A percentile compares a stretch with the other conserved stretches of the same genome.
These are phyloP conservation scores for Bombus balteatus DNA, from an alignment of 1,140 invertebrate genomes.

Conservation along the genomic window DNA sequence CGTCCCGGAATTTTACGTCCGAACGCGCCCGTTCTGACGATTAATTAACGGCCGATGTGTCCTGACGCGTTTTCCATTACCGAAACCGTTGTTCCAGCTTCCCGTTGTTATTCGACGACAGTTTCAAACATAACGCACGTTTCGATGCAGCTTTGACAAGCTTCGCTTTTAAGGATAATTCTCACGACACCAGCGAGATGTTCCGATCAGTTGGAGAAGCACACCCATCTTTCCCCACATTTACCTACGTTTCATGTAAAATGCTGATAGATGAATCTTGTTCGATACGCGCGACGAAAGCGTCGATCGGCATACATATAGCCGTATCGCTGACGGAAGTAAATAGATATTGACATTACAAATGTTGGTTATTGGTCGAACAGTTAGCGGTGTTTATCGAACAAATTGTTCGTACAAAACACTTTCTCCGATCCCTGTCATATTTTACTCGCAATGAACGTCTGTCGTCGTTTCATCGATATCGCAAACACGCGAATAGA, in stretches of 20 bases:
- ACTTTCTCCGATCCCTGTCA: background rate
- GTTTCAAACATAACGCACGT: background rate
- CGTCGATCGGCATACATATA: background rate
- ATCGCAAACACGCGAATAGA: background rate
- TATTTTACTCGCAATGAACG: slow-evolving; percentile 18
- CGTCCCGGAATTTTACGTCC: background rate
- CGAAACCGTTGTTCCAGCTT: background rate
- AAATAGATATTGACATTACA: background rate
- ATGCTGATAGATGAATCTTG: background rate
- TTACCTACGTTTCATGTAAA: background rate
- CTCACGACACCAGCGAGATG: rapidly evolving
- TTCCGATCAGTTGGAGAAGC: background rate
- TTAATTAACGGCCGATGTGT: background rate
- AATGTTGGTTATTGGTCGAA: slow-evolving; percentile 16
- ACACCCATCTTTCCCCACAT: background rate
- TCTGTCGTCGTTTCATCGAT: slow-evolving; percentile 3
- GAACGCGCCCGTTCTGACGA: background rate
- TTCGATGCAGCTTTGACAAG: background rate
- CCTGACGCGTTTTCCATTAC: background rate
- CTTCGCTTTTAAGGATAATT: background rate
- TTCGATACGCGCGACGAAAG: background rate
- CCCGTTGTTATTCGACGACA: background rate
- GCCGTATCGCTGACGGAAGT: background rate
- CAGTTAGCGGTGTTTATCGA: slow-evolving; percentile 3
- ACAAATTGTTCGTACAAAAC: slow-evolving; percentile 11